Base-by-base conservation (phyloP, 2,888 invertebrate species). In the Caenorhabditis afra region DNA sequence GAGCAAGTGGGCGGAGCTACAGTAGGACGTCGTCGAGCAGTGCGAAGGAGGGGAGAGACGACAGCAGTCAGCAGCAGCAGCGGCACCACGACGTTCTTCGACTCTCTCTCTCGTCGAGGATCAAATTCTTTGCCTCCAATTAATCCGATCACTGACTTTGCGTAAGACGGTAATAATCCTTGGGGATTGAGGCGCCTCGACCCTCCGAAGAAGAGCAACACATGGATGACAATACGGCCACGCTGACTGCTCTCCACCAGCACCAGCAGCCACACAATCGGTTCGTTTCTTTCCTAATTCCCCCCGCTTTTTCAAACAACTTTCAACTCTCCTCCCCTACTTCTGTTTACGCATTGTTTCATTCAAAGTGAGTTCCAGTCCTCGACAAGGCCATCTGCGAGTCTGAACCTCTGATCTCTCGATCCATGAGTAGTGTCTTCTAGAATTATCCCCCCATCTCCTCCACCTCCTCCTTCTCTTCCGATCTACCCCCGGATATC, bases 161-260 rank as follows among this genome's bases (percentile, higher is more conserved):
- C 73, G 59, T 66, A 75, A 66, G 66, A 67, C 66, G 61, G 75
- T 75, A 75, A 75, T 75, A 75, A 75, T 75, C 75, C 75, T 75
- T 67, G 66, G 75, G 75, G 75, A 75, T 75, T 75, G 75, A 75
- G 55, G 35, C 57, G 70, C 50, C 57, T 29, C 29, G 29, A 5
- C 29, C 29, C 29, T 41, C 44, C 55, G 44, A 59, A 55, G 58
- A 75, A 65, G 65, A 75, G 66, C 75, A 75, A 75, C 75, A 75
- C 74, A 74, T 75, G 75, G 75, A 75, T 75, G 75, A 75, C 66
- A 75, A 75, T 75, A 75, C 73, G 50, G 75, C 79, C 58, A 59
- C 75, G 49, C 53, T 64, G 57, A 52, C 75, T 61, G 79, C 81
- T 59, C 79, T 81, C 49, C 78, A 77, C 65, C 64, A 66, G n/a